Percentiles rank a stretch among this genome's conserved stretches.
Conservation (phyloP, 2,888 invertebrate genomes). For the Drosophila pegasa region DNA sequence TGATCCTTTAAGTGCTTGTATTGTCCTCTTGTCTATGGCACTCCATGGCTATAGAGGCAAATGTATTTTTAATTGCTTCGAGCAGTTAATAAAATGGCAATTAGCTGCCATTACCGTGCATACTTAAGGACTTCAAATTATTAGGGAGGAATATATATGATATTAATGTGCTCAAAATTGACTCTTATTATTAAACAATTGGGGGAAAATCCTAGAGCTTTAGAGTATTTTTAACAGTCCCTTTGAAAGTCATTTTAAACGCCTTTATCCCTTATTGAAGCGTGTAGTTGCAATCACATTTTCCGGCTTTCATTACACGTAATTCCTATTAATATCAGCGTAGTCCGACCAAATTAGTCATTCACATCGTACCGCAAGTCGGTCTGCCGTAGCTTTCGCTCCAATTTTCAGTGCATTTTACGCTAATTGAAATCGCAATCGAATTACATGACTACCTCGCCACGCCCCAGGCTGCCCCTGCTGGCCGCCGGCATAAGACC, state of each 20-base stretch:
- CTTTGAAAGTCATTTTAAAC: neutral
- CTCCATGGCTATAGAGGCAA: slow-evolving; percentile 58
- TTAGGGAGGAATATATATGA: neutral
- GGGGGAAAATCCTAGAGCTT: too few species aligned
- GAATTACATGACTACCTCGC: slow-evolving; percentile 69
- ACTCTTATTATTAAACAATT: slow-evolving; percentile 1
- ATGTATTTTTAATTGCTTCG: slow-evolving; percentile 58
- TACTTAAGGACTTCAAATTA: slow-evolving; percentile 11
- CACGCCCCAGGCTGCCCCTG: slow-evolving; percentile 7
- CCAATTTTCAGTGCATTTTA: slow-evolving; percentile 66
- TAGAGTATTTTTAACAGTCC: too few species aligned
- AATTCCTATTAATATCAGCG: slow-evolving; percentile 19
- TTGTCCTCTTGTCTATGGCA: slow-evolving; percentile 59
- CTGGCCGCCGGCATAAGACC: slow-evolving; percentile 41
- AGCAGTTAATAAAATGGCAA: slow-evolving; percentile 65
- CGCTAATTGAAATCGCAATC: slow-evolving; percentile 81
- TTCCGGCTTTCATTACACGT: slow-evolving; percentile 15
- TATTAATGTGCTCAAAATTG: neutral
- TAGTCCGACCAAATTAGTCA: slow-evolving; percentile 26
- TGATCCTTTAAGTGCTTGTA: slow-evolving; percentile 76
- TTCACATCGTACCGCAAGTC: slow-evolving; percentile 11
- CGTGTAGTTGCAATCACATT: slow-evolving; percentile 10
- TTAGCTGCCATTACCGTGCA: slow-evolving; percentile 49
- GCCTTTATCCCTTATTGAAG: neutral
- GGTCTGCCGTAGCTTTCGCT: slow-evolving; percentile 19